phyloP scores from a whole-genome alignment of 2,113 vertebrate species.

The Vulpes lagopus region DNA sequence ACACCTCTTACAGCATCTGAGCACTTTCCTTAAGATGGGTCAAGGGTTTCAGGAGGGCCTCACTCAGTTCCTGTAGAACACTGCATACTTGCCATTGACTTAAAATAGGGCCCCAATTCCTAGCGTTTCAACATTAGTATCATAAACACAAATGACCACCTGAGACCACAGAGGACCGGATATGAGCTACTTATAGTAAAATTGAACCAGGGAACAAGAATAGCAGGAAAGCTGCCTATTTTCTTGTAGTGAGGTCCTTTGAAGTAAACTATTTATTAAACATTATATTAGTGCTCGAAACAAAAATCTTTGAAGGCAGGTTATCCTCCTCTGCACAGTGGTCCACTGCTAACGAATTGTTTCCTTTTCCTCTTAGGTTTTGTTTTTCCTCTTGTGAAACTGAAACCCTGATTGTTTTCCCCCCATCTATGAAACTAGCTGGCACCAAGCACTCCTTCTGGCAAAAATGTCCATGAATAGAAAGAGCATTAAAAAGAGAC shows the following conservation, averaged over 20 bases:
- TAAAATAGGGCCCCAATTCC: conserved; percentile 89
- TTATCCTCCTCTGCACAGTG: conserved; percentile 94
- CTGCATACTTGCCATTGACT: conserved; percentile 88
- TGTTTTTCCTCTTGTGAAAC: conserved; percentile 91
- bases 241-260: conserved; percentile 90
- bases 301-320: conserved; percentile 97
- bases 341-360: conserved; percentile 96
- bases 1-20: conserved; percentile 54
- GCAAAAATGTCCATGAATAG: conserved; percentile 55
- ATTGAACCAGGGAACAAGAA: conserved; percentile 94
- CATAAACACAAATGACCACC: conserved; percentile 96
- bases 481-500: conserved; percentile 62
- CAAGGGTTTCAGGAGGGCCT: conserved; percentile 76
- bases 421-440: conserved; percentile 47
- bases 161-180: conserved; percentile 98
- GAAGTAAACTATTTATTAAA: conserved; percentile 97
- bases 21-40: conserved; percentile 74
- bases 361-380: conserved; percentile 96
- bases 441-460: conserved; percentile 58
- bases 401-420: conserved; percentile 89
- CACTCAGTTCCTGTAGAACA: conserved; percentile 82
- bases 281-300: conserved; percentile 92
- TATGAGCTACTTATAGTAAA: conserved; percentile 98
- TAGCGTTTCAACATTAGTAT: conserved; percentile 88
- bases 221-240: conserved; percentile 96